Conservation (phyloP, 2,888 invertebrate species). For the Rapana venosa region DNA sequence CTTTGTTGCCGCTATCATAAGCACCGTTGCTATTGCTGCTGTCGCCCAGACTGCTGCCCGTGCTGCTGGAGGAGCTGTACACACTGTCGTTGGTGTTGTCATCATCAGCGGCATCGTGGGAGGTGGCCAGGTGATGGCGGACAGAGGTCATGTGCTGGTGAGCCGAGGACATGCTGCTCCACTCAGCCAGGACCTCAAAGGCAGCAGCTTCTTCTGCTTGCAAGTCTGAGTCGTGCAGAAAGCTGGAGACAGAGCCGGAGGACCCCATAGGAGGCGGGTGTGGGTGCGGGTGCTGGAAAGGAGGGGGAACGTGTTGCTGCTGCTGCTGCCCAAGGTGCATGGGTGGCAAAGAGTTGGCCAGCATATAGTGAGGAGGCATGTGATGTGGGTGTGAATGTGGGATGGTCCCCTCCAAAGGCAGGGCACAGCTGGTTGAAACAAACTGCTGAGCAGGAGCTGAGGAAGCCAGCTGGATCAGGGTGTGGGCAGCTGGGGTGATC, state of each 20-base stretch:
- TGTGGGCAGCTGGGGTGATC: constrained; percentile 38
- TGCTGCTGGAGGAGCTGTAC: constrained; percentile 36
- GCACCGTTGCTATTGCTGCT: constrained; percentile 28
- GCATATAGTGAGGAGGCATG: not conserved
- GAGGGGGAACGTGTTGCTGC: not conserved
- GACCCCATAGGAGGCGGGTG: not conserved
- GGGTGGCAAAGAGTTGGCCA: not conserved
- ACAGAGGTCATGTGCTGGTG: constrained; percentile 21
- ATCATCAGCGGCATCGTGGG: not conserved
- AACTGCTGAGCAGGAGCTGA: constrained; percentile 32
- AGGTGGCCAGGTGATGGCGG: not conserved
- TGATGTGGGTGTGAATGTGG: not conserved
- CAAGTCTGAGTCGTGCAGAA: constrained; percentile 34
- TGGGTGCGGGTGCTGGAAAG: not conserved
- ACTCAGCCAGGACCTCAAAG: constrained; percentile 72
- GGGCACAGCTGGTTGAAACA: not conserved
- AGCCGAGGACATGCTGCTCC: constrained; percentile 55
- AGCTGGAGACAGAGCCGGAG: not conserved
- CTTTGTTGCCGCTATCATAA: constrained; percentile 21
- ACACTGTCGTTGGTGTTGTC: constrained; percentile 39
- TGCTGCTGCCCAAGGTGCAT: not conserved
- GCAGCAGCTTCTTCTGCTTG: constrained; percentile 60
- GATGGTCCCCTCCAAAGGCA: not conserved
- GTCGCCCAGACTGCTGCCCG: not conserved
- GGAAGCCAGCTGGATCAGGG: constrained; percentile 39